Conservation (phyloP, 2,113 vertebrate genomes). For the Crocuta crocuta region DNA sequence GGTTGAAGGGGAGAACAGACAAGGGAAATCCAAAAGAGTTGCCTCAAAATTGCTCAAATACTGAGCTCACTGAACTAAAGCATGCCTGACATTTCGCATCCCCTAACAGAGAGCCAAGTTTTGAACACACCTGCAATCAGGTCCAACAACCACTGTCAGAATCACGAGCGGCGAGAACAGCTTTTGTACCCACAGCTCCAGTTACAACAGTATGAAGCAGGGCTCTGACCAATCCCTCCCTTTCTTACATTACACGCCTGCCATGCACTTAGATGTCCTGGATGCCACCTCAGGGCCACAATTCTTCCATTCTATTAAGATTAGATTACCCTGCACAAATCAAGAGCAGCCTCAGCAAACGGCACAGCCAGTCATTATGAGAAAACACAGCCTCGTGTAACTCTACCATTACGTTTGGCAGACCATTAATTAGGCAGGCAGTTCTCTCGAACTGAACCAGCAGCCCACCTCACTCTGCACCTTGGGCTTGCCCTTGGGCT, state of each 20-base stretch:
- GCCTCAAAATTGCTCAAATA: background rate
- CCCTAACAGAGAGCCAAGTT: background rate
- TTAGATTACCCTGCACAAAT: background rate
- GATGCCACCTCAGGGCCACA: background rate
- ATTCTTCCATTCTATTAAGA: background rate
- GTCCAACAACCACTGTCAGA: background rate
- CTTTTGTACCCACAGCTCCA: background rate
- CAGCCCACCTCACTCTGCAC: background rate
- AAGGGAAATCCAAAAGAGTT: background rate
- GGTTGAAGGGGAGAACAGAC: background rate
- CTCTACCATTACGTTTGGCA: background rate
- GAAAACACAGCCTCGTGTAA: background rate
- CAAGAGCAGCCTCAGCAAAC: background rate
- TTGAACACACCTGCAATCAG: background rate
- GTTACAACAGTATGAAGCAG: background rate
- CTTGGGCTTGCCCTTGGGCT: background rate
- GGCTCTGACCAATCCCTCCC: background rate
- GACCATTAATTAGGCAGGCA: background rate
- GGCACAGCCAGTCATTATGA: constrained; percentile 7
- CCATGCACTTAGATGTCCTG: background rate
- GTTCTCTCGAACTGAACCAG: background rate
- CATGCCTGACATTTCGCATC: background rate
- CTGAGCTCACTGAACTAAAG: background rate
- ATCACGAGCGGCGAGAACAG: background rate
- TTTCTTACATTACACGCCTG: background rate